Evolutionary conservation across 1,140 invertebrate species (phyloP).

Genomic region (Pseudomyrmex sp.): DNA sequence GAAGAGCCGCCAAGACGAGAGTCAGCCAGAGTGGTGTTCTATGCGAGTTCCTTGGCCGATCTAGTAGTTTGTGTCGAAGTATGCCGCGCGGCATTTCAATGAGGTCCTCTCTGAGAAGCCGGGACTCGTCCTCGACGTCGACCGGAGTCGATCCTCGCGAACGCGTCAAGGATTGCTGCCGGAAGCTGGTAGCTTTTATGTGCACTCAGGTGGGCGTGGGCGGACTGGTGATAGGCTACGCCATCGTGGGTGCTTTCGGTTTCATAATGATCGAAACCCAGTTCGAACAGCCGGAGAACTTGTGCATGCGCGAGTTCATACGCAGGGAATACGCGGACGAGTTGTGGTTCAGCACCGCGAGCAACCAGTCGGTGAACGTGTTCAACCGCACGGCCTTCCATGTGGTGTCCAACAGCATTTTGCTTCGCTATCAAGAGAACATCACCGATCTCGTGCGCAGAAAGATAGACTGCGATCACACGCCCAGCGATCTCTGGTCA

Average conservation of each 20-base stretch:
- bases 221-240: conserved; percentile 96
- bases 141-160: conserved; percentile 89
- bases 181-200: conserved; percentile 95
- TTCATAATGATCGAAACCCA: conserved; percentile 95
- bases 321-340: conserved; percentile 84
- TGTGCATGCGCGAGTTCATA: conserved; percentile 82
- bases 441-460: conserved; percentile 88
- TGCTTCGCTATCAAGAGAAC: conserved; percentile 90
- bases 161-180: conserved; percentile 92
- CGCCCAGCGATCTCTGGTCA: conserved; percentile 91
- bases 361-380: conserved; percentile 87
- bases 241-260: conserved; percentile 96
- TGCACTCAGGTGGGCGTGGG: conserved; percentile 98
- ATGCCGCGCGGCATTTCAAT: conserved; percentile 75
- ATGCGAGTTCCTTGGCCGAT: conserved; percentile 35
- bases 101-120: conserved; percentile 87
- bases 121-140: conserved; percentile 89
- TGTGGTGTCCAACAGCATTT: conserved; percentile 87
- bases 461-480: conserved; percentile 86
- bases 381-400: conserved; percentile 92
- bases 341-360: conserved; percentile 91
- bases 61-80: conserved; percentile 13
- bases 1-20: conserved; percentile 69
- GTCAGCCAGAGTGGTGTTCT: conserved; percentile 58
- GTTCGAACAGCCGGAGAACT: conserved; percentile 81